These are phyloP conservation scores for Hybos culiciformis DNA, from an alignment of 2,888 invertebrate genomes.

Conservation along the genomic window DNA sequence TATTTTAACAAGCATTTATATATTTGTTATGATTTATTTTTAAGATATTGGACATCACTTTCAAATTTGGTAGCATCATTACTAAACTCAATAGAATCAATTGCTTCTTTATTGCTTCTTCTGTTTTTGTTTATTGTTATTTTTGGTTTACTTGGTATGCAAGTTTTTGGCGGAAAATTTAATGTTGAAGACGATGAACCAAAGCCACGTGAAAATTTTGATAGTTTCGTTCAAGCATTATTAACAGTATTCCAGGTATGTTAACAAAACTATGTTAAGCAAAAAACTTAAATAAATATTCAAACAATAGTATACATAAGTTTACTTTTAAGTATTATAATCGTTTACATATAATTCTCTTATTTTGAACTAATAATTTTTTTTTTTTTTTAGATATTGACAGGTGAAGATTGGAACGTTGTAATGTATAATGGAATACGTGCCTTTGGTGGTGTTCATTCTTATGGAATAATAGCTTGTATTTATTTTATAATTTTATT, in stretches of 20 bases:
- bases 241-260: slow-evolving; percentile 98
- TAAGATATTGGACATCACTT: slow-evolving; percentile 94
- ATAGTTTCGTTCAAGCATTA: slow-evolving; percentile 96
- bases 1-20: not conserved
- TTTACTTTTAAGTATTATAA: too few relatives aligned
- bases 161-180: slow-evolving; percentile 98
- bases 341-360: too few relatives aligned
- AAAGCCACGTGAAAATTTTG: slow-evolving; percentile 94
- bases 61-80: slow-evolving; percentile 96
- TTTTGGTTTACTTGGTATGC: slow-evolving; percentile 98
- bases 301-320: too few relatives aligned
- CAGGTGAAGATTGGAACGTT: slow-evolving; percentile 99
- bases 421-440: slow-evolving; percentile 99
- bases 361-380: not conserved
- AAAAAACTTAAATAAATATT: too few relatives aligned
- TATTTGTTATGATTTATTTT: not conserved
- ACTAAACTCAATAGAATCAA: slow-evolving; percentile 97
- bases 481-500: slow-evolving; percentile 98
- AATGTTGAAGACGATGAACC: slow-evolving; percentile 74
- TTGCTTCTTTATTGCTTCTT: slow-evolving; percentile 89
- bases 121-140: slow-evolving; percentile 99
- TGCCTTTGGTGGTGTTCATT: slow-evolving; percentile 90
- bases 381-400: slow-evolving; percentile 62
- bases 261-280: not conserved
- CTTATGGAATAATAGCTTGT: slow-evolving; percentile 83